Conservation (phyloP, 2,113 vertebrate genomes). For the Oplegnathus fasciatus region DNA sequence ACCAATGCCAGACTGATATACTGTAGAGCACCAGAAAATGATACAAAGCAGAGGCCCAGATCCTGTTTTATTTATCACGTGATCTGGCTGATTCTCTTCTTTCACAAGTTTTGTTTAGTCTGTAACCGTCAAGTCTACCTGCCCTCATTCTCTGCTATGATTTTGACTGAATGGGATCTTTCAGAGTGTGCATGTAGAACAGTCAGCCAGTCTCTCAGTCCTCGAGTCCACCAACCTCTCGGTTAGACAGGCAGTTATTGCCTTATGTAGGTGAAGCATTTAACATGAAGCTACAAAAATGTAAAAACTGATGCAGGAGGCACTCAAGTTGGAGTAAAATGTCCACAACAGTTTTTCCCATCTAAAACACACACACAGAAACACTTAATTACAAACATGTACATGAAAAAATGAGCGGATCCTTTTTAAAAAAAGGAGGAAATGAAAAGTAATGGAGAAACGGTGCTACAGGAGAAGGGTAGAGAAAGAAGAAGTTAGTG, state of each 20-base stretch:
- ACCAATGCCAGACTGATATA: neutral
- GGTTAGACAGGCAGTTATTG: neutral
- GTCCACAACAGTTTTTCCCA: no score
- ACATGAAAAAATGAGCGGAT: neutral
- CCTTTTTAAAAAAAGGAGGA: neutral
- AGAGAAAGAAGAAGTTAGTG: neutral
- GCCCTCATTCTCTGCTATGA: conserved; percentile 19
- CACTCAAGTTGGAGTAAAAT: neutral
- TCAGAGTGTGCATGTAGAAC: conserved; percentile 23
- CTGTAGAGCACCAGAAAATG: neutral
- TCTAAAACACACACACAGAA: no score
- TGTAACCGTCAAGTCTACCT: conserved; percentile 53
- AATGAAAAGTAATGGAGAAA: neutral
- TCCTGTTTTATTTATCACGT: conserved; percentile 36
- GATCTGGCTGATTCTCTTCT: conserved; percentile 46
- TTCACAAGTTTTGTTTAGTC: conserved; percentile 70
- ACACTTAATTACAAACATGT: no score
- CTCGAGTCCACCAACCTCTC: neutral
- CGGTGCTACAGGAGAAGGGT: neutral
- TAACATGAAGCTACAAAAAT: conserved; percentile 17
- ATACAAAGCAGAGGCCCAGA: conserved; percentile 2
- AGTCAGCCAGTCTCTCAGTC: conserved; percentile 32
- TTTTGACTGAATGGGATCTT: conserved; percentile 63
- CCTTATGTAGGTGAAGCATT: conserved; percentile 14
- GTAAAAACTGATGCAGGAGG: neutral